A percentile compares a stretch with the other conserved stretches of the same genome.
These are phyloP conservation scores for Drosophila kanekoi DNA, from an alignment of 2,888 invertebrate genomes.

Conservation along the genomic window DNA sequence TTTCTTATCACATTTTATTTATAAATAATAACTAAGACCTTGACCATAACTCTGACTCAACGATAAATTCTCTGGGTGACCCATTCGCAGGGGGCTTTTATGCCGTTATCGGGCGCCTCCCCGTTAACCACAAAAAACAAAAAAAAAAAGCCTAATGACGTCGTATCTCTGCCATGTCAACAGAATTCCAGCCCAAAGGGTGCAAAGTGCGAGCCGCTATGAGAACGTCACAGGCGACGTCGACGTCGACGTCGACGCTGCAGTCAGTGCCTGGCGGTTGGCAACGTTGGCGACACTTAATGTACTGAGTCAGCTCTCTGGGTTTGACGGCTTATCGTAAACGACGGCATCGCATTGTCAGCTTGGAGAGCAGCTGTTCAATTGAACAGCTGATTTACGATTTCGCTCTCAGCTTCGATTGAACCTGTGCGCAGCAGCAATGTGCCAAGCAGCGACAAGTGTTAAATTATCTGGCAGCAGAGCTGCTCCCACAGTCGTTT, in stretches of 20 bases:
- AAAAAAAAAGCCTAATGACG: not conserved
- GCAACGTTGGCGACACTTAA: slow-evolving; percentile 1
- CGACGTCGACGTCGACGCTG: not conserved
- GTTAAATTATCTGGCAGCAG: slow-evolving; percentile 38
- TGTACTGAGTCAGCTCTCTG: slow-evolving; percentile 36
- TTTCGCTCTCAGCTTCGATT: slow-evolving; percentile 26
- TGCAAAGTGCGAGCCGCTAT: slow-evolving; percentile 26
- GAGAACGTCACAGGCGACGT: not conserved
- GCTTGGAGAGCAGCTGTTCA: slow-evolving; percentile 42
- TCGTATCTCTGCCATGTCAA: slow-evolving; percentile 6
- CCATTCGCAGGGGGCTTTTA: not conserved
- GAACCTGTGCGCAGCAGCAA: slow-evolving; percentile 25
- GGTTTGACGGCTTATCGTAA: slow-evolving; percentile 12
- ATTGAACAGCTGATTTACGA: slow-evolving; percentile 45
- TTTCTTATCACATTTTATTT: slow-evolving; percentile 20
- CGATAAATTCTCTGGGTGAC: not conserved
- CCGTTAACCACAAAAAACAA: not conserved
- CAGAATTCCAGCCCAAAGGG: slow-evolving; percentile 7
- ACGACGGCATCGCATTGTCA: slow-evolving; percentile 15
- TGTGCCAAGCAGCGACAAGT: slow-evolving; percentile 21
- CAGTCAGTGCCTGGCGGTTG: too few relatives aligned
- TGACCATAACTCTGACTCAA: slow-evolving; percentile 14
- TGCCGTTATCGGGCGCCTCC: not conserved
- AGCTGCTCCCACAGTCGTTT: slow-evolving; percentile 5
- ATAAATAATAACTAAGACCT: slow-evolving; percentile 23